Base-by-base conservation (phyloP, 2,113 vertebrate species). In the Puffinus mauretanicus region DNA sequence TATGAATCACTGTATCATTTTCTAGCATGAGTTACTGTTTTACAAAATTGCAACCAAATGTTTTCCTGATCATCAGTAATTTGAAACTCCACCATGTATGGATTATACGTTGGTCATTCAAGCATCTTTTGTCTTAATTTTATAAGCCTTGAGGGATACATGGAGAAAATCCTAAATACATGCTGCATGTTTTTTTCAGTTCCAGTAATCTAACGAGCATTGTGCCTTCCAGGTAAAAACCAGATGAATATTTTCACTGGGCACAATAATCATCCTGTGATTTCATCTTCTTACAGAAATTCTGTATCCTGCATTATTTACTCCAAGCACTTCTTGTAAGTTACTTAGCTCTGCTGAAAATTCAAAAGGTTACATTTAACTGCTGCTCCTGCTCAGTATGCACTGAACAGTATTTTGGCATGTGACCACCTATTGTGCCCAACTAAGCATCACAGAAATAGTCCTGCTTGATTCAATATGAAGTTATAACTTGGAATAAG, bases 1-100 rank as follows among this genome's bases (percentile, higher is more conserved):
- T 65, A 96, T 87, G 58, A 96, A 97, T 96, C 84, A 90, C 73
- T 62, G 57, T 26, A 76, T 86, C 52, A 94, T 96, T 96, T 98
- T 95, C 86, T 83, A 87, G 69, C 92, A 90, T 75, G 62, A 90
- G 94, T 69, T 75, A 94, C 84, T 91, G 36, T 78, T 81, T 71
- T 82, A 82, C 42, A 86, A 89, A 93, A 88, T n/a, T 83, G 60
- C 32, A 93, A 90, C 34, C 72, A 95, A 88, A 87, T 67, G 60
- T 75, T 82, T 85, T 91, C 78, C 34, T 55, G 24, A 13, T 24
- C 49, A 22, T 49, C 22, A 7, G 49, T 49, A 49, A 24, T 22
- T 49, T 49, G 55, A 96, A 97, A 62, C 66, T 93, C 82, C 40
- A 95, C 78, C 82, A 78, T 49, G 42, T 57, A 72, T 44, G 62